phyloP scores from a whole-genome alignment of 2,797 vertebrate genomes.

The Cyclopterus lumpus region DNA sequence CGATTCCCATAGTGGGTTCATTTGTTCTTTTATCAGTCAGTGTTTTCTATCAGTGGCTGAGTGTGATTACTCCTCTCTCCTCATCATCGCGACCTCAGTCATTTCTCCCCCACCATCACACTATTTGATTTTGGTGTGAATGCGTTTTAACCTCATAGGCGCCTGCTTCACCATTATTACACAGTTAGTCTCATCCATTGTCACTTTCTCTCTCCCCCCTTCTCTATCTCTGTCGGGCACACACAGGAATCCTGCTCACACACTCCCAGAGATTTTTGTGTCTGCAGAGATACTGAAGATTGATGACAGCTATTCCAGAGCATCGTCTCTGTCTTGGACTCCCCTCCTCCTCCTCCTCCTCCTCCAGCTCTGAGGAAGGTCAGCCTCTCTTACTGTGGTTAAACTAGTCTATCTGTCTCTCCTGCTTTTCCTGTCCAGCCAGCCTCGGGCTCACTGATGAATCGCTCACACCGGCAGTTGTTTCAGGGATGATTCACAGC shows the following conservation, averaged over 20 bases:
- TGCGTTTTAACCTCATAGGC: constrained; percentile 5
- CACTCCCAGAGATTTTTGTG: constrained; percentile 53
- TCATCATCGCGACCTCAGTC: constrained; percentile 1
- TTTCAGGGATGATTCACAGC: constrained; percentile 61
- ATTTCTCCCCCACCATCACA: constrained; percentile 22
- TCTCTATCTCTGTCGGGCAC: constrained; percentile 40
- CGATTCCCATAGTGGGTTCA: constrained; percentile 23
- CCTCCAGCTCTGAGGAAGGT: constrained; percentile 55
- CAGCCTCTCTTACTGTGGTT: constrained; percentile 66
- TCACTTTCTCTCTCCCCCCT: not conserved
- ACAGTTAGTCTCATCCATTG: constrained; percentile 25
- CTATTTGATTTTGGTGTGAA: constrained; percentile 27
- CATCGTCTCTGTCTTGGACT: constrained; percentile 55
- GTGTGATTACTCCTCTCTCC: constrained; percentile 14
- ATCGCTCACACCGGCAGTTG: constrained; percentile 62
- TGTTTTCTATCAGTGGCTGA: not conserved
- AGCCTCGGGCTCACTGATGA: constrained; percentile 64
- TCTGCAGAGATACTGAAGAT: constrained; percentile 73
- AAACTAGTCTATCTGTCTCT: constrained; percentile 70
- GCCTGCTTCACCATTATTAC: constrained; percentile 10
- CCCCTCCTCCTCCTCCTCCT: constrained; percentile 29
- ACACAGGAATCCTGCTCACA: constrained; percentile 31
- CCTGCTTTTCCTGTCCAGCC: constrained; percentile 47
- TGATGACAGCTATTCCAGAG: constrained; percentile 71
- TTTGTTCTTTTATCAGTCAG: constrained; percentile 27